Base-by-base conservation (phyloP, 2,888 invertebrate genomes). In the Eumacrocentrus americanus region DNA sequence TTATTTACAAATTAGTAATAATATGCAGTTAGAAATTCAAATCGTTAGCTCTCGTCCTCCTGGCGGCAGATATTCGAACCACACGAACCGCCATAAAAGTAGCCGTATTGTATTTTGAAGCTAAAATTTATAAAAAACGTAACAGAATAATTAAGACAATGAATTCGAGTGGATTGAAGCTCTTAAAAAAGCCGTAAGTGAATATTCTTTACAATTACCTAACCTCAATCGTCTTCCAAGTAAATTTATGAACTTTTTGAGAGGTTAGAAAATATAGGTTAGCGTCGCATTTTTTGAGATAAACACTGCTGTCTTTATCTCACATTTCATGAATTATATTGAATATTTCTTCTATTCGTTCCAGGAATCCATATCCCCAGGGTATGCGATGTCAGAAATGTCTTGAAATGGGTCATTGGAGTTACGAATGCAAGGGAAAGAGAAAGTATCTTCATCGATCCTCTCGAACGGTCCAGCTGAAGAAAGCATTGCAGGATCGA, bases 341-440 rank as follows among this genome's bases (percentile, higher is more conserved):
- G 4, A 40, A 40, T 58, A 44, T 46, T 56, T 5, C 11, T 29
- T 22, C 14, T 22, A 11, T 35, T 29, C 46, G 59, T 63, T 61
- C 3, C 38, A 79, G 81, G 35, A 73, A 77, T 68, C 72, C 79
- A n/a, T 89, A 88, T 79, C 90, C 91, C 0, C 89, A 90, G 79
- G 90, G 90, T 9, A 86, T 91, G 62, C 87, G 92, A 20, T 97
- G 96, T 78, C 96, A 96, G 79, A 96, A 95, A 82, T 97, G 96
- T 76, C 82, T 95, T 48, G 91, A 95, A 81, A 88, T 88, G 74
- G 96, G 96, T 0, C 96, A 97, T 79, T 97, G 95, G 94, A 95
- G 94, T 62, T 97, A 93, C 74, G 92, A 95, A 80, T 97, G 96
- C 77, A 93, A 88, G 68, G 91, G 91, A 11, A 95, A 95, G 81